These are phyloP conservation scores for Tromatobia lineatoria DNA, from an alignment of 2,888 invertebrate species.

Conservation along the genomic window DNA sequence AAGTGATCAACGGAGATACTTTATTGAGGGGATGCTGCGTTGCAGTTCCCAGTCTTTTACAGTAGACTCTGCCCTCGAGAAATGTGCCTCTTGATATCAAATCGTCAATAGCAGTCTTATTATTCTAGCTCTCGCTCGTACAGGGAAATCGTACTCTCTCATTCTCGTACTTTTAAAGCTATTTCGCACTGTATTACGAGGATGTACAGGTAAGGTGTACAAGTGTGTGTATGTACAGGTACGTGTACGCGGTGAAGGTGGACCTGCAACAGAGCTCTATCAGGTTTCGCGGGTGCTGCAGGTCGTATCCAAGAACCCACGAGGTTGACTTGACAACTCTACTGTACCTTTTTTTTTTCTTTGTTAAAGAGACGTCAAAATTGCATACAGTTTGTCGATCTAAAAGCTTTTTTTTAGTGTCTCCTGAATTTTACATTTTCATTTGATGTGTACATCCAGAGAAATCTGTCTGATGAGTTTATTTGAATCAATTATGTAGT, in stretches of 20 bases:
- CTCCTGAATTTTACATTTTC: not conserved
- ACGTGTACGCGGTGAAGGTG: conserved; percentile 66
- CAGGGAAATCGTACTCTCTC: conserved; percentile 8
- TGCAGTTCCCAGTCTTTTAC: conserved; percentile 3
- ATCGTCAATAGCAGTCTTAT: conserved; percentile 18
- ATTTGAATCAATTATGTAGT: too few species aligned
- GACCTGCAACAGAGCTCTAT: conserved; percentile 68
- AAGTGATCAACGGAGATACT: conserved; percentile 15
- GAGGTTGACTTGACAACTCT: not conserved
- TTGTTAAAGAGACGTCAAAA: conserved; percentile 8
- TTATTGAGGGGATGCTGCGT: not conserved
- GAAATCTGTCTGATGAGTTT: too few species aligned
- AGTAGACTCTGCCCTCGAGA: conserved; percentile 5
- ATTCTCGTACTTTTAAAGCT: conserved; percentile 26
- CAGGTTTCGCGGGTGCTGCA: conserved; percentile 52
- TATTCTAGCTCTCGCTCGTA: conserved; percentile 35
- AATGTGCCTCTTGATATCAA: conserved; percentile 21
- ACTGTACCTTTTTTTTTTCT: conserved; percentile 10
- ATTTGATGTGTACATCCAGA: too few species aligned
- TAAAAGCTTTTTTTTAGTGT: conserved; percentile 1
- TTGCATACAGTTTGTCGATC: not conserved
- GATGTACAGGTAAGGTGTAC: conserved; percentile 52
- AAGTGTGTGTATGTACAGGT: conserved; percentile 63
- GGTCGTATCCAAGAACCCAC: conserved; percentile 6
- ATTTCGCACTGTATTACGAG: conserved; percentile 55